phyloP scores from a whole-genome alignment of 64 coral and sea anemone genomes.

The Porites australiensis region DNA sequence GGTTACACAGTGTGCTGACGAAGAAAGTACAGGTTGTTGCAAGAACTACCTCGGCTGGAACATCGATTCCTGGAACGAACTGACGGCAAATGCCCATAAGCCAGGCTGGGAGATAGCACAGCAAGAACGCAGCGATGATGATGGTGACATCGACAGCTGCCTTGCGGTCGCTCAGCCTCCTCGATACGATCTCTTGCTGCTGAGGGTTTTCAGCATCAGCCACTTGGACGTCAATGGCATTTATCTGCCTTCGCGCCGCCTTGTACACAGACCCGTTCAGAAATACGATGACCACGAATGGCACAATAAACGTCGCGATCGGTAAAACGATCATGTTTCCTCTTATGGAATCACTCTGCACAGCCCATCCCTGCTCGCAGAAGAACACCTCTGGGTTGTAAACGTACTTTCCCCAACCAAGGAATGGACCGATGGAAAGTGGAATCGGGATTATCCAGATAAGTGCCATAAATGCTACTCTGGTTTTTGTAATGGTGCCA shows the following conservation, averaged over 20 bases:
- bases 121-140: background rate
- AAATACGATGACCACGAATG: background rate
- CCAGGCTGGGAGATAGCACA: background rate
- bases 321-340: background rate
- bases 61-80: background rate
- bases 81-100: background rate
- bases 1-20: background rate
- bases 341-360: background rate
- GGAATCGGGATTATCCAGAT: slow-evolving; percentile 5
- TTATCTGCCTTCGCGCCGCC: background rate
- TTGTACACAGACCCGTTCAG: background rate
- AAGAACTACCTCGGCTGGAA: background rate
- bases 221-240: background rate
- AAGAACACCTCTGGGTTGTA: background rate
- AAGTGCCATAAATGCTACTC: background rate
- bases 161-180: background rate
- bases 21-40: background rate
- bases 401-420: background rate
- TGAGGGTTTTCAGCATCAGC: background rate
- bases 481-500: background rate
- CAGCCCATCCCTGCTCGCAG: background rate
- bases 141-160: slow-evolving; percentile 10
- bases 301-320: background rate
- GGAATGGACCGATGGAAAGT: background rate
- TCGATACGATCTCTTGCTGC: background rate